A percentile compares a stretch with the other conserved stretches of the same genome.
Evolutionary conservation across 2,888 invertebrate species (phyloP).

Genomic region (Dioctria rufipes): DNA sequence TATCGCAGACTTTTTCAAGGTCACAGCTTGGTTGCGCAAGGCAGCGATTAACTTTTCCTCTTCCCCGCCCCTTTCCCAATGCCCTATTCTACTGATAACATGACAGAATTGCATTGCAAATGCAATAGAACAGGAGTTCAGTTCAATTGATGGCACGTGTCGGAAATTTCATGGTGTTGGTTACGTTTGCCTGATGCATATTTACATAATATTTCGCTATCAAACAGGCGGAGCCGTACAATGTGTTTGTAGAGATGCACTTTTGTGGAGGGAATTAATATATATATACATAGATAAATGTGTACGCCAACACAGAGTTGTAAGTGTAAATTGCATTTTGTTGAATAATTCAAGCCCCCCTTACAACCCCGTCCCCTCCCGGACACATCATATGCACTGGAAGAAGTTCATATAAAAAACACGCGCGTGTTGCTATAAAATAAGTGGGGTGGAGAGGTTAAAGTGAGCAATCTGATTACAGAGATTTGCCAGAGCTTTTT

Average conservation of each 20-base stretch:
- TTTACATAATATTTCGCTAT: neutral
- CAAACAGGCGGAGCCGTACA: neutral
- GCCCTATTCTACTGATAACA: neutral
- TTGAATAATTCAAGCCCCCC: neutral
- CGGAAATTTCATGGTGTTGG: neutral
- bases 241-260: neutral
- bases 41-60: neutral
- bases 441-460: neutral
- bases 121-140: neutral
- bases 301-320: neutral
- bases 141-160: slow-evolving; percentile 13
- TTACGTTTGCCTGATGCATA: neutral
- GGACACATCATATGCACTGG: too few relatives aligned
- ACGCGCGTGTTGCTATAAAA: neutral
- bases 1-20: neutral
- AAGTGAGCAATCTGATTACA: neutral
- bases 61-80: neutral
- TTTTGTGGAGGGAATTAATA: too few relatives aligned
- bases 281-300: too few relatives aligned
- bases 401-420: neutral
- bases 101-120: neutral
- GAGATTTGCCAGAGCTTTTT: neutral
- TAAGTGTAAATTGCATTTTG: neutral
- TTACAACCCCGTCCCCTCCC: neutral
- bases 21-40: neutral